Conservation (phyloP, 64 coral and sea anemone species). For the Porites australiensis region DNA sequence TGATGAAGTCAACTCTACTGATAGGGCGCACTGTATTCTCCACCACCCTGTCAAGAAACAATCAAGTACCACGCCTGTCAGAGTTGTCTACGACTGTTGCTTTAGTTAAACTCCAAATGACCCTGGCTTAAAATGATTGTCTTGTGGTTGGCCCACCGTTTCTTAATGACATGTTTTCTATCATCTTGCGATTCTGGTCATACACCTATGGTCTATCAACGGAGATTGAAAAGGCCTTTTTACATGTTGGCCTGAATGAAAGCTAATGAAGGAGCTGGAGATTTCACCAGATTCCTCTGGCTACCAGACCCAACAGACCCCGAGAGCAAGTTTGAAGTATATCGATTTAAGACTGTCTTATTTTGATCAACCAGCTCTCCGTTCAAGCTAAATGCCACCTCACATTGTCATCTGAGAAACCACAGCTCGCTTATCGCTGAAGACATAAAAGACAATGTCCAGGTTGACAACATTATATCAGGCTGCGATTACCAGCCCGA, state of each 20-base stretch:
- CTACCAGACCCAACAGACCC: conserved; percentile 35
- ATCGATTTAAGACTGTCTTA: conserved; percentile 10
- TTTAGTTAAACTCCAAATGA: conserved; percentile 17
- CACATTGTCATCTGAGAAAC: conserved; percentile 22
- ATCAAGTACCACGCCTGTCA: conserved; percentile 61
- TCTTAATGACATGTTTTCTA: conserved; percentile 31
- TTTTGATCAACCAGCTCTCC: conserved; percentile 45
- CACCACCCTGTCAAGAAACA: conserved; percentile 68
- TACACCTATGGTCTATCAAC: conserved; percentile 44
- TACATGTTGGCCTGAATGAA: conserved; percentile 38
- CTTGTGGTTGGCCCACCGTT: conserved; percentile 51
- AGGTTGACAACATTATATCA: conserved; percentile 45
- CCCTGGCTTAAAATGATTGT: conserved; percentile 69
- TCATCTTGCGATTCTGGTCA: conserved; percentile 55
- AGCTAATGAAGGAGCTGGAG: background rate
- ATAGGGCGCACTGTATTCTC: conserved; percentile 51
- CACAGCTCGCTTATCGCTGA: conserved; percentile 12
- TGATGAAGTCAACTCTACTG: background rate
- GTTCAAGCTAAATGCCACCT: conserved; percentile 14
- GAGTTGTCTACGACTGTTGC: conserved; percentile 60
- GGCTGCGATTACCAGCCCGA: conserved; percentile 14
- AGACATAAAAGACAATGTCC: conserved; percentile 46
- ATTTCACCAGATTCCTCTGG: conserved; percentile 68
- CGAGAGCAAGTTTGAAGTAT: conserved; percentile 48
- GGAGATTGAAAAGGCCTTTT: conserved; percentile 64